A percentile compares a stretch with the other conserved stretches of the same genome.
phyloP scores from a whole-genome alignment of 2,888 invertebrate species.

The Strigamia crassipes region DNA sequence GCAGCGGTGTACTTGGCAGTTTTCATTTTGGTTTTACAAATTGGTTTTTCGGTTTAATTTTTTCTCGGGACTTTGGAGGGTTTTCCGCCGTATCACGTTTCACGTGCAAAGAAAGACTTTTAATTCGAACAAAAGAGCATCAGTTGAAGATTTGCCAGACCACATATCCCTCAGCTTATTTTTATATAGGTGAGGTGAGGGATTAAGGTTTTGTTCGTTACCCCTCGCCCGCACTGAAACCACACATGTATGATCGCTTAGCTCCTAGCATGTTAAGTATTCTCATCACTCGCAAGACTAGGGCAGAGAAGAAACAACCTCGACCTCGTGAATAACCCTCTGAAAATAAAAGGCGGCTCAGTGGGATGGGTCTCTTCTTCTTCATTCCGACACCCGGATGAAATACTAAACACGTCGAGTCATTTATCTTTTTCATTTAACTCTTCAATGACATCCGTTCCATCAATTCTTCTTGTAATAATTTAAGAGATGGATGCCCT shows the following conservation, averaged over 20 bases:
- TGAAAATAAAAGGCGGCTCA: slow-evolving; percentile 6
- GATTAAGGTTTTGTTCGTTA: slow-evolving; percentile 12
- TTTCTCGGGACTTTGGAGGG: too few species aligned
- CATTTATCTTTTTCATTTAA: slow-evolving; percentile 13
- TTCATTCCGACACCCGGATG: slow-evolving; percentile 16
- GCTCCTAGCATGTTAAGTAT: not conserved
- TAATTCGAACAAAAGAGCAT: slow-evolving; percentile 1
- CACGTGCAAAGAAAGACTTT: not conserved
- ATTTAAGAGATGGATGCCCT: slow-evolving; percentile 12
- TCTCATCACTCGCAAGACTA: not conserved
- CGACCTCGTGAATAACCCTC: slow-evolving; percentile 17
- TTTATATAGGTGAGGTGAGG: not conserved
- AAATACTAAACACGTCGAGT: slow-evolving; percentile 10
- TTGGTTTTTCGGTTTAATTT: too few species aligned
- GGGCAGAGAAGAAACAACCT: not conserved
- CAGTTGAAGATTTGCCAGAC: slow-evolving; percentile 17
- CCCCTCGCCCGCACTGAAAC: slow-evolving; percentile 6
- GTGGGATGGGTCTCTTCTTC: slow-evolving; percentile 13
- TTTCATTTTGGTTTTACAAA: too few species aligned
- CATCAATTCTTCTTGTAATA: not conserved
- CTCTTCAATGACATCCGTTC: slow-evolving; percentile 21
- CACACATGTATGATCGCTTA: slow-evolving; percentile 6
- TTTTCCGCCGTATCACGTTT: not conserved
- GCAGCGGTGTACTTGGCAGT: too few species aligned
- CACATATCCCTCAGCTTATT: slow-evolving; percentile 5